These are phyloP conservation scores for Troilus luridus DNA, from an alignment of 2,888 invertebrate genomes.

Conservation along the genomic window DNA sequence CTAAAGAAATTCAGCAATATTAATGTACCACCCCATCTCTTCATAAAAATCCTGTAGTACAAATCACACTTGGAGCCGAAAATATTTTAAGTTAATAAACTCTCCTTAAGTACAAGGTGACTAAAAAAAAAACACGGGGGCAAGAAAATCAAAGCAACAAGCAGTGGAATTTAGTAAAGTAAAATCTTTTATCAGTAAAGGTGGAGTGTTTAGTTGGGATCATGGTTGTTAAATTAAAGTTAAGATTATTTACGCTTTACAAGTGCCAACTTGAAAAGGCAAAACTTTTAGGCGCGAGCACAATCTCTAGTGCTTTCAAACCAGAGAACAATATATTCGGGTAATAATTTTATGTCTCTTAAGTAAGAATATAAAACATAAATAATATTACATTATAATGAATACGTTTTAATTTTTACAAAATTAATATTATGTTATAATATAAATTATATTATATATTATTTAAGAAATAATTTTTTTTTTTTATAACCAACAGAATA, in stretches of 20 bases:
- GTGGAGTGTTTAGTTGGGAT: neutral
- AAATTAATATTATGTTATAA: no score
- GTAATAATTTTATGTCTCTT: neutral
- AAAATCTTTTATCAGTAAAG: neutral
- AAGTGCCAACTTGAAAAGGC: neutral
- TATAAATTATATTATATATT: no score
- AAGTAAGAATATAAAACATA: neutral
- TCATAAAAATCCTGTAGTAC: neutral
- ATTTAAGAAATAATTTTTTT: no score
- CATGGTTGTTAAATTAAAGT: neutral
- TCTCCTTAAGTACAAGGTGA: neutral
- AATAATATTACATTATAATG: neutral
- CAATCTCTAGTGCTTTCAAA: neutral
- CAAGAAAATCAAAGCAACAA: neutral
- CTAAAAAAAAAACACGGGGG: neutral
- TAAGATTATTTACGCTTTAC: neutral
- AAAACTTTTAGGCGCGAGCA: neutral
- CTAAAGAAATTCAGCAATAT: neutral
- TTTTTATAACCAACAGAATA: no score
- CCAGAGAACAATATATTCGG: neutral
- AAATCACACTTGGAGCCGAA: neutral
- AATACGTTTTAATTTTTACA: neutral
- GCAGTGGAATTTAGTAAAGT: neutral
- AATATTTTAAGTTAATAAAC: constrained; percentile 10
- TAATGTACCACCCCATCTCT: neutral